A percentile compares a stretch with the other conserved stretches of the same genome.
phyloP scores from a whole-genome alignment of 2,888 invertebrate species.

The Siphlonurus alternatus region DNA sequence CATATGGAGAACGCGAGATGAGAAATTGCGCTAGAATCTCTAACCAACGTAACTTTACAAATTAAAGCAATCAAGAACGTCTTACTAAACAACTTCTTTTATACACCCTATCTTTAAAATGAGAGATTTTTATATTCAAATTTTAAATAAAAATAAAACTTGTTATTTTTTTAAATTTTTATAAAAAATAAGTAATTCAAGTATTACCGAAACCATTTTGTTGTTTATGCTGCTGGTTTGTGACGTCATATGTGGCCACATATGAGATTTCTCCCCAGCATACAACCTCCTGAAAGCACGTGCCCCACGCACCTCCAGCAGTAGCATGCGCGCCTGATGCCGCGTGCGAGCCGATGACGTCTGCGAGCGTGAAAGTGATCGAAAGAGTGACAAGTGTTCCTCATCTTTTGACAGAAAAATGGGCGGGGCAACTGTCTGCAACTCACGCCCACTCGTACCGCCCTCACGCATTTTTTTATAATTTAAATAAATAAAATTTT shows the following conservation, averaged over 20 bases:
- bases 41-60: no score
- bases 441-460: not conserved
- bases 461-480: not conserved
- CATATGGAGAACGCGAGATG: constrained; percentile 13
- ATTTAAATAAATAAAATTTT: not conserved
- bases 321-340: constrained; percentile 7
- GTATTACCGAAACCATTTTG: not conserved
- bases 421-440: not conserved
- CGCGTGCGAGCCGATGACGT: constrained; percentile 14
- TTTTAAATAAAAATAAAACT: no score
- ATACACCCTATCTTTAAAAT: no score
- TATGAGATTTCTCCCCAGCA: constrained; percentile 5
- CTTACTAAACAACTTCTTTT: no score
- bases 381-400: constrained; percentile 13
- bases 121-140: no score
- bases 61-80: no score
- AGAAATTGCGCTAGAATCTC: not conserved
- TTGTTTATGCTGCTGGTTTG: not conserved
- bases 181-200: no score
- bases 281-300: not conserved
- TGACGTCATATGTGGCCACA: constrained; percentile 10
- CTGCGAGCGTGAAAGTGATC: constrained; percentile 14
- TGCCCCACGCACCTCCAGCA: constrained; percentile 7
- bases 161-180: no score
- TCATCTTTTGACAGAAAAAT: not conserved